phyloP scores from a whole-genome alignment of 2,888 invertebrate species.

The Drosophila koepferae region DNA sequence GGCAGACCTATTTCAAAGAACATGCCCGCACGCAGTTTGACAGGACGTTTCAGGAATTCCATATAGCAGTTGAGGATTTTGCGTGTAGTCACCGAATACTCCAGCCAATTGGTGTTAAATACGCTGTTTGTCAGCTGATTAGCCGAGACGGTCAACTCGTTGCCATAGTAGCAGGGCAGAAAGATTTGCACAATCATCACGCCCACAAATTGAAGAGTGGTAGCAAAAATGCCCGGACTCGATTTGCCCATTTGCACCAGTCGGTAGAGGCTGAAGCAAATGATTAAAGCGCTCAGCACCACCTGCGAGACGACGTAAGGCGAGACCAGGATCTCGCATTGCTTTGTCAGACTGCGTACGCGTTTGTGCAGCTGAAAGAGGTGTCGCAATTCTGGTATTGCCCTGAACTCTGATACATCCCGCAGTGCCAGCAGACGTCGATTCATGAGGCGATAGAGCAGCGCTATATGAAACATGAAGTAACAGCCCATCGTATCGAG shows the following conservation, averaged over 20 bases:
- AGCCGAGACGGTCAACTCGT: conserved; percentile 75
- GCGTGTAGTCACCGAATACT: conserved; percentile 60
- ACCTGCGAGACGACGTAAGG: conserved; percentile 73
- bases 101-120: conserved; percentile 78
- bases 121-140: conserved; percentile 62
- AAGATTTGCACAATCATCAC: conserved; percentile 80
- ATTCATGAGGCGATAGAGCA: conserved; percentile 69
- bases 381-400: conserved; percentile 35
- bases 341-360: conserved; percentile 32
- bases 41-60: conserved; percentile 77
- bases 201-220: conserved; percentile 63
- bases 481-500: conserved; percentile 78
- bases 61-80: conserved; percentile 74
- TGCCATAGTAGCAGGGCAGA: conserved; percentile 81
- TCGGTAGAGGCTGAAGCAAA: conserved; percentile 79
- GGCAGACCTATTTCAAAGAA: conserved; percentile 80
- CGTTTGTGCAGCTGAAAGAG: conserved; percentile 48
- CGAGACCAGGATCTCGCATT: conserved; percentile 67
- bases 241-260: conserved; percentile 62
- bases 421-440: conserved; percentile 62
- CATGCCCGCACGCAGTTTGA: conserved; percentile 68
- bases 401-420: conserved; percentile 25
- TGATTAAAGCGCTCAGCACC: conserved; percentile 74
- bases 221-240: conserved; percentile 55
- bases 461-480: conserved; percentile 72